A percentile compares a stretch with the other conserved stretches of the same genome.
Conservation (phyloP, 2,888 invertebrate genomes). For the Athrips mouffetella region DNA sequence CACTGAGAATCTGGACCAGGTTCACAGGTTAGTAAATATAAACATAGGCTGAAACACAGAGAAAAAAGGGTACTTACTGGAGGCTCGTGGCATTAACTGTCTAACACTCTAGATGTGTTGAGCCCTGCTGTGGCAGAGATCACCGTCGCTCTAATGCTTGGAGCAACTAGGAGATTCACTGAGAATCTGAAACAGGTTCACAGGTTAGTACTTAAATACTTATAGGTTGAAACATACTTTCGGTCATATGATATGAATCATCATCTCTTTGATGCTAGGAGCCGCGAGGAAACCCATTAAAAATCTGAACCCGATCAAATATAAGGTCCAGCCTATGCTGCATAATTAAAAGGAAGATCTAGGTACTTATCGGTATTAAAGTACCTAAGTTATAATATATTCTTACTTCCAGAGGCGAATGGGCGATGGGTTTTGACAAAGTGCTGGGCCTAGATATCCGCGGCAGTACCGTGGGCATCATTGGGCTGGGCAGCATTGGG, state of each 20-base stretch:
- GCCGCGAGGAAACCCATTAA: constrained; percentile 88
- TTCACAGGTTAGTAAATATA: constrained; percentile 73
- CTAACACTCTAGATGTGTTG: constrained; percentile 89
- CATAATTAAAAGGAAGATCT: too few relatives aligned
- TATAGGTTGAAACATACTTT: constrained; percentile 62
- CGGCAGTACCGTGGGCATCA: constrained; percentile 89
- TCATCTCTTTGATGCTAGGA: constrained; percentile 85
- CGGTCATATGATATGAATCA: constrained; percentile 89
- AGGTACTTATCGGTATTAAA: too few relatives aligned
- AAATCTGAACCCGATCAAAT: constrained; percentile 83
- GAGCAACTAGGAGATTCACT: constrained; percentile 85
- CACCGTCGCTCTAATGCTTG: constrained; percentile 85
- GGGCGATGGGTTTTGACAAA: constrained; percentile 84
- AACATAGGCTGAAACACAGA: not conserved
- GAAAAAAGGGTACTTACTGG: constrained; percentile 54
- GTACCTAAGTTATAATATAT: too few relatives aligned
- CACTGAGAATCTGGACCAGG: constrained; percentile 84
- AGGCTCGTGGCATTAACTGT: constrained; percentile 85
- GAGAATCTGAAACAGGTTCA: constrained; percentile 85
- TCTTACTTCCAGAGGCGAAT: constrained; percentile 75
- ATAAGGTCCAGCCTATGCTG: too few relatives aligned
- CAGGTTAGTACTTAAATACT: constrained; percentile 57
- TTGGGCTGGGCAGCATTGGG: constrained; percentile 91
- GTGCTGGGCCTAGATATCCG: constrained; percentile 88
- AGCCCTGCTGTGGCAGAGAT: constrained; percentile 89